Conservation (phyloP, 2,113 vertebrate species). For the Anser cygnoides region DNA sequence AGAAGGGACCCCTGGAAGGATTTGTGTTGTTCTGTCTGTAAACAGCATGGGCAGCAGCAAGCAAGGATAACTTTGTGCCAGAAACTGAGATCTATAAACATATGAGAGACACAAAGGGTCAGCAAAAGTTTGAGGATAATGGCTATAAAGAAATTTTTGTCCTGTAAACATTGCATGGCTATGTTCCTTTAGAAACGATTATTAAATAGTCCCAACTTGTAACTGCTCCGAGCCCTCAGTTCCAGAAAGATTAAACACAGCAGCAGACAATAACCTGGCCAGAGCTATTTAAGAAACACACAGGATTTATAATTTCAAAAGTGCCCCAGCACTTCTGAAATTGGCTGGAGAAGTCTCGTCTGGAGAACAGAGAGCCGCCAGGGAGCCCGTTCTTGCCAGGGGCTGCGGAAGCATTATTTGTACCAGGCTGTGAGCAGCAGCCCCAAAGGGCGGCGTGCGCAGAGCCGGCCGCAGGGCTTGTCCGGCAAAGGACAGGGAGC, state of each 20-base stretch:
- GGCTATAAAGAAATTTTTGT: neutral
- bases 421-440: neutral
- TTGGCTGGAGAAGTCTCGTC: neutral
- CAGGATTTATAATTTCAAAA: neutral
- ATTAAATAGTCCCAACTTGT: neutral
- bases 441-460: neutral
- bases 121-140: neutral
- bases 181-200: neutral
- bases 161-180: accelerated
- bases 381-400: neutral
- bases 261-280: neutral
- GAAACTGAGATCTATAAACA: neutral
- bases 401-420: neutral
- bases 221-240: neutral
- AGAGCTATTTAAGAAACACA: neutral
- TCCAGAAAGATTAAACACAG: neutral
- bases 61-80: neutral
- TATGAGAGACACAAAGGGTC: neutral
- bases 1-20: neutral
- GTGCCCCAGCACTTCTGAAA: neutral
- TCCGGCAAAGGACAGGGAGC: neutral
- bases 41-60: neutral
- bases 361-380: neutral
- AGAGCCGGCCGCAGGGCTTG: neutral
- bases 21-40: neutral